Percentiles rank a stretch among this genome's conserved stretches.
These are phyloP conservation scores for Acrobasis repandana DNA, from an alignment of 2,888 invertebrate genomes.

Conservation along the genomic window DNA sequence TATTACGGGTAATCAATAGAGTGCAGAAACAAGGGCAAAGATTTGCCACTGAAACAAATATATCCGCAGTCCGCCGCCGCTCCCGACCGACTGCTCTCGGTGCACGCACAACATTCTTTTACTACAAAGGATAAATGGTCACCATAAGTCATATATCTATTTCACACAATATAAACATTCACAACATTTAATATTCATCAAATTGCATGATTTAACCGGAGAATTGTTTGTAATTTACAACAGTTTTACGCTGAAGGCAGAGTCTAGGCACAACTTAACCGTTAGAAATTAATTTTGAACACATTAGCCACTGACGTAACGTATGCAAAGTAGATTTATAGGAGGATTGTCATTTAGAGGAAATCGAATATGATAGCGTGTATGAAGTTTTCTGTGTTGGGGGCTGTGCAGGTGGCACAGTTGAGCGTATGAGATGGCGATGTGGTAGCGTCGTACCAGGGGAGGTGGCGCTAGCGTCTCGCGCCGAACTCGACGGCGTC, in stretches of 20 bases:
- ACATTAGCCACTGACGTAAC: slow-evolving; percentile 2
- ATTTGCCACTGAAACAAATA: slow-evolving; percentile 3
- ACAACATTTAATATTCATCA: slow-evolving; percentile 28
- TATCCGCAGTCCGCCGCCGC: slow-evolving; percentile 15
- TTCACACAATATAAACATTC: slow-evolving; percentile 26
- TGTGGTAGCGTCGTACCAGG: slow-evolving; percentile 45
- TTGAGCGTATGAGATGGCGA: slow-evolving; percentile 44
- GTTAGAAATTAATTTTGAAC: slow-evolving; percentile 5
- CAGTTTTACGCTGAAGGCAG: slow-evolving; percentile 1
- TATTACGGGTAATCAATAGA: slow-evolving; percentile 13
- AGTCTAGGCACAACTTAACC: background rate
- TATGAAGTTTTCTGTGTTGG: slow-evolving; percentile 49
- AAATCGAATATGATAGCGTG: slow-evolving; percentile 52
- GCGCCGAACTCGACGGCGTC: slow-evolving; percentile 86
- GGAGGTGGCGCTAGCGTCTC: slow-evolving; percentile 63
- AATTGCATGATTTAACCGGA: slow-evolving; percentile 24
- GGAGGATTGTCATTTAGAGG: slow-evolving; percentile 42
- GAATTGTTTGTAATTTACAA: slow-evolving; percentile 13
- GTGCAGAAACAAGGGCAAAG: slow-evolving; percentile 13
- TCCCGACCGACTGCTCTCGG: background rate
- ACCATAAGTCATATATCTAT: slow-evolving; percentile 15
- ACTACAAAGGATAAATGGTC: background rate
- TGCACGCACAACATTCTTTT: background rate
- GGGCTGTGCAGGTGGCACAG: slow-evolving; percentile 59
- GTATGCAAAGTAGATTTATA: background rate